Conservation (phyloP, 2,797 vertebrate genomes). For the Eulemur coronatus region DNA sequence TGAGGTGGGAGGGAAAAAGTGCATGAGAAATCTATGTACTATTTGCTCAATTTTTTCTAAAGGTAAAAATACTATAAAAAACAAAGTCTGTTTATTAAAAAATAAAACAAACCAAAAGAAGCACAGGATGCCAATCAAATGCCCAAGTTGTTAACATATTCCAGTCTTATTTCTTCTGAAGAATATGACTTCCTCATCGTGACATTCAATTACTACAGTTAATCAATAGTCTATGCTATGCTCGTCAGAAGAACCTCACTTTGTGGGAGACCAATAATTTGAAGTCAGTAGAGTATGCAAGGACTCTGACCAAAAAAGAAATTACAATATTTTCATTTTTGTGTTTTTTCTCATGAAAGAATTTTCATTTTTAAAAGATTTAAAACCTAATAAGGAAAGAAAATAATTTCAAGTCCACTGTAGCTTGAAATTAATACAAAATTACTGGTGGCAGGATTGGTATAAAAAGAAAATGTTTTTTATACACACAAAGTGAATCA, state of each 20-base stretch:
- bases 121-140: rapidly evolving
- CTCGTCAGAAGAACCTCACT: neutral
- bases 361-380: neutral
- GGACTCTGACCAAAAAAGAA: slow-evolving; percentile 24
- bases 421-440: slow-evolving; percentile 31
- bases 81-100: neutral
- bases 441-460: neutral
- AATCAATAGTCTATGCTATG: neutral
- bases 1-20: neutral
- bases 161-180: neutral
- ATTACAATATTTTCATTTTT: slow-evolving; percentile 34
- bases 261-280: neutral
- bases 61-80: neutral
- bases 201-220: neutral
- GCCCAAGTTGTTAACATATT: neutral
- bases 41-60: neutral
- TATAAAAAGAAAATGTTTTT: slow-evolving; percentile 29
- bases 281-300: slow-evolving; percentile 36
- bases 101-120: neutral
- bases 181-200: neutral
- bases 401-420: slow-evolving; percentile 9
- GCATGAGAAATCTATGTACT: neutral
- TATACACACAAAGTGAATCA: neutral
- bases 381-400: slow-evolving; percentile 34
- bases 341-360: slow-evolving; percentile 19